Conservation (phyloP, 2,113 vertebrate species). For the Thinocorus orbignyianus region DNA sequence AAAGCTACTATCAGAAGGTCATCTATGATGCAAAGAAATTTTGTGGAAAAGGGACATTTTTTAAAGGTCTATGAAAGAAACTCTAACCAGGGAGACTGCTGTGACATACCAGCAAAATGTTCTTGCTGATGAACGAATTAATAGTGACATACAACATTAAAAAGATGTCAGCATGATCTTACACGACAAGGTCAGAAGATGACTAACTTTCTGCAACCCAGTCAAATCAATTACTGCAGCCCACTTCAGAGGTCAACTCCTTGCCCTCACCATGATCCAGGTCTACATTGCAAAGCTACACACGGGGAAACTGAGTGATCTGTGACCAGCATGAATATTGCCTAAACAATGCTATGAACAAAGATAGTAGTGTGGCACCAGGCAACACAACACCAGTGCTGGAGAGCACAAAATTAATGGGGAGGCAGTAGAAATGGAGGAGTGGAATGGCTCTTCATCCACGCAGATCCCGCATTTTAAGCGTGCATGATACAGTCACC, state of each 20-base stretch:
- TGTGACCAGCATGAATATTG: rapidly evolving
- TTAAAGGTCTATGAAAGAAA: not conserved
- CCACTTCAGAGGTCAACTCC: not conserved
- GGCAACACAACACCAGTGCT: not conserved
- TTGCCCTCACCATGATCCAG: not conserved
- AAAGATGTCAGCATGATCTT: not conserved
- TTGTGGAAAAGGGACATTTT: not conserved
- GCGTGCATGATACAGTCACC: not conserved
- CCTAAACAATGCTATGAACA: not conserved
- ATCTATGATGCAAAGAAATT: not conserved
- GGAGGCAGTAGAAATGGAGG: not conserved
- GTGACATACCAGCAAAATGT: not conserved
- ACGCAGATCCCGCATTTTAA: not conserved
- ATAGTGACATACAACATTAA: not conserved
- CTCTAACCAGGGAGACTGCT: not conserved
- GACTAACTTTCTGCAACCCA: not conserved
- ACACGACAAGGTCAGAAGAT: not conserved
- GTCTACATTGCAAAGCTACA: not conserved
- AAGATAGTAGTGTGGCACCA: not conserved
- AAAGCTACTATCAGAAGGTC: not conserved
- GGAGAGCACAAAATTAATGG: not conserved
- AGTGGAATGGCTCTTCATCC: not conserved
- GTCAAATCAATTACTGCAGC: conserved; percentile 3
- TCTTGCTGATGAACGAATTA: not conserved
- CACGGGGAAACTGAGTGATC: not conserved